These are phyloP conservation scores for Enoplosus armatus DNA, from an alignment of 2,797 vertebrate species.

Conservation along the genomic window DNA sequence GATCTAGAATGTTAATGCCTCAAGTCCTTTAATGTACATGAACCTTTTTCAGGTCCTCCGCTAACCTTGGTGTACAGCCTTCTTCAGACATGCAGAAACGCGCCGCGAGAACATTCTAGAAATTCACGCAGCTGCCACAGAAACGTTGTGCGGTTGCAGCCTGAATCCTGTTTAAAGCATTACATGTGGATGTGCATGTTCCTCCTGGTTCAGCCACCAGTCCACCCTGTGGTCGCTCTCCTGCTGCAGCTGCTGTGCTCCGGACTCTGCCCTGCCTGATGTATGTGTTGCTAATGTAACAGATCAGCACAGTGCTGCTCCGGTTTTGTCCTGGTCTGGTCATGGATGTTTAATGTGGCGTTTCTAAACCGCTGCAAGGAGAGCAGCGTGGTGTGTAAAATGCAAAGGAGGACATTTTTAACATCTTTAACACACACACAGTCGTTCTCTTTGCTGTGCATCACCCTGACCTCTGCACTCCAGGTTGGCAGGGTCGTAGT, in stretches of 20 bases:
- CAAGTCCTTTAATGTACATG: background rate
- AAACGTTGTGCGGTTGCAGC: background rate
- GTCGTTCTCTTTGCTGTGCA: background rate
- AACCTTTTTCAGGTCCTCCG: background rate
- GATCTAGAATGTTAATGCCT: background rate
- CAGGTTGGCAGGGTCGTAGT: conserved; percentile 92
- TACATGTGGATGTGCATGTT: background rate
- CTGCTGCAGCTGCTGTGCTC: too few species aligned
- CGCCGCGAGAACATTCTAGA: background rate
- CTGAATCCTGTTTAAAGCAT: background rate
- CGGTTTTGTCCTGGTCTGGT: too few species aligned
- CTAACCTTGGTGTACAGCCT: background rate
- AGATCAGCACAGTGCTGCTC: background rate
- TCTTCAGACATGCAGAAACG: background rate
- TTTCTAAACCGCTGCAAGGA: too few species aligned
- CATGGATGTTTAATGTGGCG: too few species aligned
- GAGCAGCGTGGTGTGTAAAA: background rate
- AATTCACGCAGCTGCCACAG: background rate
- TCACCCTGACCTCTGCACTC: conserved; percentile 92
- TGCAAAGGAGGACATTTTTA: background rate
- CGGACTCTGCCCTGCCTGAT: background rate
- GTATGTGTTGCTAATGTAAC: background rate
- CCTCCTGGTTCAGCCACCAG: background rate
- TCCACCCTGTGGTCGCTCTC: background rate
- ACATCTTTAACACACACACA: background rate